Conservation (phyloP, 2,797 vertebrate genomes). For the Pterois miles region DNA sequence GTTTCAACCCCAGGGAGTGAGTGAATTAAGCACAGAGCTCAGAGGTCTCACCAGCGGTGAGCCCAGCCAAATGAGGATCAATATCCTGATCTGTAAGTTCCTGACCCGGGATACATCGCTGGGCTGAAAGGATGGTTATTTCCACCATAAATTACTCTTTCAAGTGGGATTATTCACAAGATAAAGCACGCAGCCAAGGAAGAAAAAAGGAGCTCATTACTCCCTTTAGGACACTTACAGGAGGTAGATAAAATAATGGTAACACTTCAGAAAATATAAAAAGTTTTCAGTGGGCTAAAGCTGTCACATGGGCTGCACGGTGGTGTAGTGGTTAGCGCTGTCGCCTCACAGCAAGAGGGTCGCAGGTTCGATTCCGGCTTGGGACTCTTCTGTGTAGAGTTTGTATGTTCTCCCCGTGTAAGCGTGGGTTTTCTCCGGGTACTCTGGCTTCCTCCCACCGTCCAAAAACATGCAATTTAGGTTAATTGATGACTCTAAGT, state of each 20-base stretch:
- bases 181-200: constrained; percentile 11
- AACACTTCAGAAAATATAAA: not conserved
- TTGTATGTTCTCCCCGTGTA: no score
- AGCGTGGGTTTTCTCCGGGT: no score
- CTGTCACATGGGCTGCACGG: no score
- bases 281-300: not conserved
- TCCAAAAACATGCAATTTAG: no score
- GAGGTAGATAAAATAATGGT: not conserved
- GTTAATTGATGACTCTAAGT: no score
- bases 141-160: constrained; percentile 36
- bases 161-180: constrained; percentile 24
- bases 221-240: not conserved
- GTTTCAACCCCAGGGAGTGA: constrained; percentile 33
- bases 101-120: constrained; percentile 33
- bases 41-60: constrained; percentile 20
- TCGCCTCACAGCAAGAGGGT: no score
- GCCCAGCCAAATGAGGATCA: constrained; percentile 56
- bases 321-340: no score
- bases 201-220: constrained; percentile 3
- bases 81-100: constrained; percentile 60
- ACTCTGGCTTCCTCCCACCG: no score
- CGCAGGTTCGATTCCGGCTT: no score
- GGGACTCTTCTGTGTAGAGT: no score
- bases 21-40: constrained; percentile 33
- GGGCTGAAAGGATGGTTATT: constrained; percentile 29